Evolutionary conservation across 2,888 invertebrate genomes (phyloP), one percentile per base, ranked within the genome.

Genomic region (Leuctra nigra): DNA sequence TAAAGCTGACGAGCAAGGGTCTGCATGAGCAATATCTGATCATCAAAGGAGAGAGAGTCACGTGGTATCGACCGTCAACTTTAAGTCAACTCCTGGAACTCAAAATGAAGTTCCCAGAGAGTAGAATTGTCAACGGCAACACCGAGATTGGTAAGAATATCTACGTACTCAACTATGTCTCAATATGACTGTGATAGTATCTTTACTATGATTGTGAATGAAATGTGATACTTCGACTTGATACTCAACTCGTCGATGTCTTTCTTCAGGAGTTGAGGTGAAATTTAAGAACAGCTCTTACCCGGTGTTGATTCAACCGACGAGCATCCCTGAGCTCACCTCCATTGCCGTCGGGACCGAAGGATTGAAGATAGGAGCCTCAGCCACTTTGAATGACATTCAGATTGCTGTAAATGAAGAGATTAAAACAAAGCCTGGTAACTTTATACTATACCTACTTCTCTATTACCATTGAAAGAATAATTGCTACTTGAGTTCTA

Each of bases 111-210:
- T 74, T 77, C 70, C 86, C 86, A 0, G 66, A 77, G 35, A 84
- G 87, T 11, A 89, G 89, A 75, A 77, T 95, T 20, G 80, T 96
- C n/a, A 86, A 84, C 36, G 95, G 95, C 18, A 94, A 94, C 68
- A 91, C 92, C 0, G 94, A 95, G 78, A 77, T 95, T 53, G 92
- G 91, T 77, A 64, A 64, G 70, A 59, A 38, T n/a, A n/a, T n/a
- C n/a, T n/a, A n/a, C n/a, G n/a, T n/a, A n/a, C n/a, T n/a, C n/a
- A n/a, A n/a, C n/a, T n/a, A n/a, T n/a, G n/a, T n/a, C n/a, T n/a
- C n/a, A n/a, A n/a, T n/a, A n/a, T n/a, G n/a, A n/a, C n/a, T n/a
- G n/a, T n/a, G n/a, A n/a, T n/a, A n/a, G n/a, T n/a, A n/a, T n/a
- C n/a, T n/a, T n/a, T n/a, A n/a, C n/a, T n/a, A n/a, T n/a, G n/a